Conservation (phyloP, 2,113 vertebrate species). For the Clarias macrocephalus region DNA sequence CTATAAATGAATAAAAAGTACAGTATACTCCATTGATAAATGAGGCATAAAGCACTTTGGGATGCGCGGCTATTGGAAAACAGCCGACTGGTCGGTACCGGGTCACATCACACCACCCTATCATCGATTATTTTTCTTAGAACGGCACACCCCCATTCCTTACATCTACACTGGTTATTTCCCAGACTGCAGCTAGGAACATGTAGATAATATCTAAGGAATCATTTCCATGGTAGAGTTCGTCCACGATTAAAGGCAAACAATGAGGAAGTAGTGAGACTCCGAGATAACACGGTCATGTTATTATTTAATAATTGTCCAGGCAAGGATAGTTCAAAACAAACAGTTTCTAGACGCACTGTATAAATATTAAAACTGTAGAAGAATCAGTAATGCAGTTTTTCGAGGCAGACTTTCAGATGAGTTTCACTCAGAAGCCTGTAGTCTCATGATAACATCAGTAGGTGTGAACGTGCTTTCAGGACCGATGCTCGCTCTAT, state of each 20-base stretch:
- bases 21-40: not conserved
- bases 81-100: not conserved
- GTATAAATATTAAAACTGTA: not conserved
- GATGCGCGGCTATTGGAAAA: not conserved
- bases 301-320: not conserved
- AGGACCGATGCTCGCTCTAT: not conserved
- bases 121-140: not conserved
- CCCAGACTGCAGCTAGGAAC: not conserved
- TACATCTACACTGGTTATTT: not conserved
- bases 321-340: conserved; percentile 2
- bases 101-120: not conserved
- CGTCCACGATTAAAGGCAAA: conserved; percentile 4
- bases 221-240: not conserved
- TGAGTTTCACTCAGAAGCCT: not conserved
- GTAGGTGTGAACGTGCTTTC: not conserved
- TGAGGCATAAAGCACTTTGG: not conserved
- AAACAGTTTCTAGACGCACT: not conserved
- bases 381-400: not conserved
- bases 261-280: not conserved
- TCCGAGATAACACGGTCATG: not conserved
- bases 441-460: not conserved
- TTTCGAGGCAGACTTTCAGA: not conserved
- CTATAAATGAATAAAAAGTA: not conserved
- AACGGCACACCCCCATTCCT: not conserved
- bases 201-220: not conserved